These are phyloP conservation scores for Aegithalos caudatus DNA, from an alignment of 2,113 vertebrate species.

Conservation along the genomic window DNA sequence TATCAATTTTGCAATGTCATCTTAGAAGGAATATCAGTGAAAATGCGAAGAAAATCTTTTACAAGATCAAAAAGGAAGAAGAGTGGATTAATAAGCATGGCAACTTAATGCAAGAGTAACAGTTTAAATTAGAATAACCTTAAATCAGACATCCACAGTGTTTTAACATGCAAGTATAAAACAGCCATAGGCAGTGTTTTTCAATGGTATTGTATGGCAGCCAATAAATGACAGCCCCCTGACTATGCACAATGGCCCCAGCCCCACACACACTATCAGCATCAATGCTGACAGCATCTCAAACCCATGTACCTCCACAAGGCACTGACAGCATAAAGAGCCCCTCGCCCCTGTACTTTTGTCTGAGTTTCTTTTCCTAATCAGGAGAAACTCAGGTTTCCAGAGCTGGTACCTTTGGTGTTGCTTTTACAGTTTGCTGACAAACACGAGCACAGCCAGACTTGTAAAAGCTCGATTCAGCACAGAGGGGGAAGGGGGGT, in stretches of 20 bases:
- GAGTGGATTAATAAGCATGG: background rate
- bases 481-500: background rate
- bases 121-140: background rate
- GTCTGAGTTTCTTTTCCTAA: background rate
- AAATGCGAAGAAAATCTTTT: background rate
- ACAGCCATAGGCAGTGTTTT: slow-evolving; percentile 17
- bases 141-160: background rate
- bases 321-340: background rate
- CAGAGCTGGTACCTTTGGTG: background rate
- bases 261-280: background rate
- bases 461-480: background rate
- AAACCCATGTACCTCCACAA: background rate
- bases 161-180: slow-evolving; percentile 10
- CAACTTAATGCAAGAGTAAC: background rate
- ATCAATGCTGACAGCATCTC: background rate
- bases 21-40: background rate
- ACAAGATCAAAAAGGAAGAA: background rate
- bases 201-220: slow-evolving; percentile 16
- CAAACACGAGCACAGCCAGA: background rate
- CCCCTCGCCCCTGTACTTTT: background rate
- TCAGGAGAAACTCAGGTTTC: background rate
- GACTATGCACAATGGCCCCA: background rate
- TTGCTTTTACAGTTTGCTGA: background rate
- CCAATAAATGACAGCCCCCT: slow-evolving; percentile 30
- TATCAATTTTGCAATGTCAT: background rate